Base-by-base conservation (phyloP, 2,797 vertebrate genomes). In the Fundulus diaphanus region DNA sequence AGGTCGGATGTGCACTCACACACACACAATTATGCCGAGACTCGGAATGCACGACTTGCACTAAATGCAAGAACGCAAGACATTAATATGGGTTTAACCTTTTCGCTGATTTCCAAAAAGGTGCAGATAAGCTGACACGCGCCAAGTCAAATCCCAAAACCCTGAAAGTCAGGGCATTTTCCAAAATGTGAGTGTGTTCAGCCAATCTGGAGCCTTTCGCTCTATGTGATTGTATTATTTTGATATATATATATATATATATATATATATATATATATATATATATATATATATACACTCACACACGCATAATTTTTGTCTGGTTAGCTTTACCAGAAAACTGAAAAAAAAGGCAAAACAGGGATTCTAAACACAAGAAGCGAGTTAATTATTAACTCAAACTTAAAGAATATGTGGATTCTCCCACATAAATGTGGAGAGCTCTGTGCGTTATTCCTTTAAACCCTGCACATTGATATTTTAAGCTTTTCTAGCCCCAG, bases 11-110 rank as follows among this genome's bases (percentile, higher is more conserved):
- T 67, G 63, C 24, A 12, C 6, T 44, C 40, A 67, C 5, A 40
- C 72, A 86, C 76, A 80, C 80, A 74, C 81, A 68, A 76, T 73
- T 66, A 73, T 31, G 68, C 61, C 42, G 15, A n/a, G 49, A n/a
- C 57, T 80, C 35, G 57, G 16, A 46, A 75, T 52, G 18, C 20
- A 70, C 46, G 20, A 57, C 44, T 69, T 33, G 37, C 59, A 79
- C 5, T 44, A 16, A 67, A 27, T 16, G n/a, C 42, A 42, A 42
- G 24, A 66, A 42, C 37, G 22, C 11, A 27, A 27, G 18, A 37
- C 11, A n/a, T 40, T n/a, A 15, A n/a, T 52, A 65, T 24, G 22
- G 20, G 11, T 35, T 15, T 35, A 61, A 33, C 16, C 11, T 63
- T 20, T 20, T 22, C 2, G 33, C 20, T 35, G 20, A 22, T 22